Evolutionary conservation across 2,797 vertebrate genomes (phyloP), one percentile per base, ranked within the genome.

Genomic region (Tapirus indicus): DNA sequence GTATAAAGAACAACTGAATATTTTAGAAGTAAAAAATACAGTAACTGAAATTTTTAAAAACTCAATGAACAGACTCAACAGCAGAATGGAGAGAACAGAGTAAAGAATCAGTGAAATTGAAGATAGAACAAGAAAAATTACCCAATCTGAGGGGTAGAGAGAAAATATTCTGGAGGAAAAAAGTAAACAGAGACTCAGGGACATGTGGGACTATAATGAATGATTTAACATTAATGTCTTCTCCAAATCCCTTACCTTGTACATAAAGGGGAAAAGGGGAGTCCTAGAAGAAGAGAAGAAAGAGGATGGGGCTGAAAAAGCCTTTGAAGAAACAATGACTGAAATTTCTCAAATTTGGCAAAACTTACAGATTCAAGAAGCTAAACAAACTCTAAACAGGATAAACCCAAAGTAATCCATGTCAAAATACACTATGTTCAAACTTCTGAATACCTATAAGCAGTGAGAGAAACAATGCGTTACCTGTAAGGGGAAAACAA

Each of bases 281-380:
- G 11, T 68, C 80, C 83, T 18, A 64, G 47, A 47, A 72, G 16
- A 92, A 66, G 10, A 85, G 29, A 10, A n/a, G 54, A 44, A 41
- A 69, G 47, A 44, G 3, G 7, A 14, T 52, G 21, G 35, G 11
- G 72, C 21, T 54, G 20, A 77, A 77, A 75, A 85, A 41, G 8
- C 29, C 60, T 29, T 77, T 47, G 16, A 35, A 29, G 29, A 77
- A 41, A 56, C 20, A 93, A 66, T 41, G 58, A 44, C 47, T 44
- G 38, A 47, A 56, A 17, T 4, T 56, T 85, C 79, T 75, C 58
- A 84, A 44, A 92, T 64, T 32, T 77, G 60, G 49, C 38, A 89
- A 64, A 77, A 89, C 71, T 29, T 88, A 62, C 11, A 47, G n/a
- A 62, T 75, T 75, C 44, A 77, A 77, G 44, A 89, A 77, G 58